A percentile compares a stretch with the other conserved stretches of the same genome.
phyloP scores from a whole-genome alignment of 2,888 invertebrate species.

The Auanema freiburgensis region DNA sequence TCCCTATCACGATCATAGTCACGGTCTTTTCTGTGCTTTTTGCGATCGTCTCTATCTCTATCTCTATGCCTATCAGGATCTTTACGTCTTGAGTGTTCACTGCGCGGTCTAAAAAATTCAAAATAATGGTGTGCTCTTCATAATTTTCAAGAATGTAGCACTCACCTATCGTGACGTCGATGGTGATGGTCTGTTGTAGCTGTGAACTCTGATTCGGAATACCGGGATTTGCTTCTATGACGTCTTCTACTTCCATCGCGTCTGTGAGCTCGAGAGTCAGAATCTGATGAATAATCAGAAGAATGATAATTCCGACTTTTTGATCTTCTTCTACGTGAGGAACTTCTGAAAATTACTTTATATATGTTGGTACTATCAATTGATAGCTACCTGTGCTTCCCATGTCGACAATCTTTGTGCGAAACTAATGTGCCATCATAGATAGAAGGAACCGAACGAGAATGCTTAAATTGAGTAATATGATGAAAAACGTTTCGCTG shows the following conservation, averaged over 20 bases:
- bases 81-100: too few relatives aligned
- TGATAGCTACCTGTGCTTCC: not conserved
- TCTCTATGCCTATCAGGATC: not conserved
- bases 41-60: too few relatives aligned
- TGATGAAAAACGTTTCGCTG: not conserved
- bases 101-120: too few relatives aligned
- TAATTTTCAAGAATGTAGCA: too few relatives aligned
- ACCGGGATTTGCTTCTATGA: constrained; percentile 33
- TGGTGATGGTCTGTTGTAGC: constrained; percentile 24
- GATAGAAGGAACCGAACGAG: constrained; percentile 55
- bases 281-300: constrained; percentile 30
- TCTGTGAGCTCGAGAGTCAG: constrained; percentile 25
- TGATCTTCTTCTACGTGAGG: constrained; percentile 40
- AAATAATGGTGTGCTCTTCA: too few relatives aligned
- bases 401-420: constrained; percentile 38
- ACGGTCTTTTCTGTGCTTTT: not conserved
- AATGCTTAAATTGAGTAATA: constrained; percentile 39
- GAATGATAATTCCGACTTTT: constrained; percentile 32
- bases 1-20: constrained; percentile 2
- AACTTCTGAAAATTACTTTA: constrained; percentile 27
- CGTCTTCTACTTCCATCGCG: constrained; percentile 27
- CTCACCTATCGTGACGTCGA: constrained; percentile 22
- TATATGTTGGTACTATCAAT: constrained; percentile 17
- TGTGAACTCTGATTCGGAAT: constrained; percentile 33
- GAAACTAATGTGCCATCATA: constrained; percentile 45